Conservation (phyloP, 2,113 vertebrate genomes). For the Lamprologus sp. region DNA sequence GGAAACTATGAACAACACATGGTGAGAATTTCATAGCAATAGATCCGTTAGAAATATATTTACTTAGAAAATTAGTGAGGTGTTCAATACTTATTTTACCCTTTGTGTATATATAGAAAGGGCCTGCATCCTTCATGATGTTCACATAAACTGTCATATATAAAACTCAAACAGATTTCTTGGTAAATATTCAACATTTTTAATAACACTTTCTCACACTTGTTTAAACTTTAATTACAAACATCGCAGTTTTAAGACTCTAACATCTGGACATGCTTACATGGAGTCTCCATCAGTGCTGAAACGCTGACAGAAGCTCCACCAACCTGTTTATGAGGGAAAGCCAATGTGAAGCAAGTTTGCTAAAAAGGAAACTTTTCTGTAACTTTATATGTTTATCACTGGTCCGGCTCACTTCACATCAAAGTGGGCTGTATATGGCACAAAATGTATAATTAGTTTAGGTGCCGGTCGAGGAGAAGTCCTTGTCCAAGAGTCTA, state of each 20-base stretch:
- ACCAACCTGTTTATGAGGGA: not conserved
- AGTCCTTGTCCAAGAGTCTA: not conserved
- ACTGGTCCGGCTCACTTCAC: not conserved
- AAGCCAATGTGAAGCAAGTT: not conserved
- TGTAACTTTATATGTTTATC: not conserved
- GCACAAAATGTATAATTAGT: not conserved
- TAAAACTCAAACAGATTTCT: not conserved
- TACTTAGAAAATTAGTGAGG: not conserved
- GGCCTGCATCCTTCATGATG: not conserved
- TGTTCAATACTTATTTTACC: not conserved
- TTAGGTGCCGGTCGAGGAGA: not conserved
- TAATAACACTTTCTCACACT: slow-evolving; percentile 7
- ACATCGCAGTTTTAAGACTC: slow-evolving; percentile 14
- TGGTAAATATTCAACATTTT: slow-evolving; percentile 40
- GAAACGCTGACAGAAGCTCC: not conserved
- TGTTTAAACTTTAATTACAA: slow-evolving; percentile 30
- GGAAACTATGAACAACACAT: not conserved
- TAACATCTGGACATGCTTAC: not conserved
- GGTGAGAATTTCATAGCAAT: not conserved
- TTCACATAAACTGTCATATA: not conserved
- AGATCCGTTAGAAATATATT: not conserved
- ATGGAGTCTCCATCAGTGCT: not conserved
- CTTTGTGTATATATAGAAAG: not conserved
- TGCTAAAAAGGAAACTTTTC: not conserved
- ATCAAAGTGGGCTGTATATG: not conserved